Evolutionary conservation across 2,113 vertebrate genomes (phyloP).

Genomic region (Ranitomeya imitator): DNA sequence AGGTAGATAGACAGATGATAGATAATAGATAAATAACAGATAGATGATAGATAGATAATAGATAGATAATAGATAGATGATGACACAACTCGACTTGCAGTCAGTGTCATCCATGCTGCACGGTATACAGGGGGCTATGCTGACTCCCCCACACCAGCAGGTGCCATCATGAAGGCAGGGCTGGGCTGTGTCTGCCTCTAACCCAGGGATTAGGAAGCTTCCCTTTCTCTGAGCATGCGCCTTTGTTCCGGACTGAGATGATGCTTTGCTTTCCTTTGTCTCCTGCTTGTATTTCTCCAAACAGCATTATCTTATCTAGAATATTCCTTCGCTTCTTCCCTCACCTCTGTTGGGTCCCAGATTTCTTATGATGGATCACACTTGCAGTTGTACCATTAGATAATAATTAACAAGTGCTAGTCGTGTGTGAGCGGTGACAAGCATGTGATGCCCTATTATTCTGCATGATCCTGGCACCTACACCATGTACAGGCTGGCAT

Average conservation of each 20-base stretch:
- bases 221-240: slow-evolving; percentile 10
- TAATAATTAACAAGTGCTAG: neutral
- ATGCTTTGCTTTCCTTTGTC: slow-evolving; percentile 34
- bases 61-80: neutral
- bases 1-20: neutral
- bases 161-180: slow-evolving; percentile 38
- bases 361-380: no score
- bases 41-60: neutral
- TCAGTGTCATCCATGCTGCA: neutral
- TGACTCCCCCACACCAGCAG: slow-evolving; percentile 22
- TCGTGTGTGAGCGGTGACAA: neutral
- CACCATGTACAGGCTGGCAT: neutral
- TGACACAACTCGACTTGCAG: neutral
- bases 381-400: neutral
- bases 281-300: slow-evolving; percentile 12
- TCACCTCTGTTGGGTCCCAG: neutral
- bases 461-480: neutral
- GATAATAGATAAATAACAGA: neutral
- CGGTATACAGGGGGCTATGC: neutral
- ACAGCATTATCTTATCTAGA: slow-evolving; percentile 20
- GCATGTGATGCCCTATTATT: neutral
- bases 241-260: neutral
- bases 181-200: slow-evolving; percentile 4
- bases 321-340: slow-evolving; percentile 6
- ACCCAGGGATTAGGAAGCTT: slow-evolving; percentile 20